Base-by-base conservation (phyloP, 2,888 invertebrate genomes). In the Ethmia dodecea region DNA sequence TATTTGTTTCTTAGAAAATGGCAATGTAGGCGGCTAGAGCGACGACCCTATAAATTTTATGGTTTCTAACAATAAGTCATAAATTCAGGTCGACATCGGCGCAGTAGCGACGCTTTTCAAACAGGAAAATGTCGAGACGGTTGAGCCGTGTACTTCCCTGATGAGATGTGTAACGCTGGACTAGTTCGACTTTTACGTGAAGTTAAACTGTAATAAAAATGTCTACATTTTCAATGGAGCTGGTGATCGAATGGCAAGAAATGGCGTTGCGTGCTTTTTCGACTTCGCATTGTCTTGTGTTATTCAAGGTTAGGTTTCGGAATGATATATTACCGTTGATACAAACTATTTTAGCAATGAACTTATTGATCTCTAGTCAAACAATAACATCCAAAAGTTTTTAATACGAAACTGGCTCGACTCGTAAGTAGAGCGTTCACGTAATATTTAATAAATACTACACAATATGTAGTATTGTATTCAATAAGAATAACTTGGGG, bases 1-100 rank as follows among this genome's bases (percentile, higher is more conserved):
- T 32, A 16, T 32, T 35, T 34, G 28, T 33, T 34, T 13, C 16
- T 31, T 5, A 35, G 31, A 43, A 63, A 62, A 54, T 54, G 52
- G 47, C 38, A 42, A 42, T 46, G 52, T 40, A 44, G 42, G 50
- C 51, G 52, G 35, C 35, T 44, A 49, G 57, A 54, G 50, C 63
- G 46, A 54, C 50, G 61, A 56, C 55, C 59, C 56, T 58, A 56
- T 63, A 62, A 57, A 66, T 57, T 64, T 58, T 57, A 66, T 55
- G 49, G 58, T 58, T 64, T 61, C 66, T 49, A 64, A 69, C 67
- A 74, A 69, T 71, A 65, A 55, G 56, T 54, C 52, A 61, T 70
- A 67, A 71, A 69, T 61, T 49, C 57, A 56, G 64, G 68, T 56
- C 61, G 48, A 47, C 40, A 46, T 45, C 47, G 51, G 12, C 13